Evolutionary conservation across 2,113 vertebrate species (phyloP).

Genomic region (Neogobius melanostomus): DNA sequence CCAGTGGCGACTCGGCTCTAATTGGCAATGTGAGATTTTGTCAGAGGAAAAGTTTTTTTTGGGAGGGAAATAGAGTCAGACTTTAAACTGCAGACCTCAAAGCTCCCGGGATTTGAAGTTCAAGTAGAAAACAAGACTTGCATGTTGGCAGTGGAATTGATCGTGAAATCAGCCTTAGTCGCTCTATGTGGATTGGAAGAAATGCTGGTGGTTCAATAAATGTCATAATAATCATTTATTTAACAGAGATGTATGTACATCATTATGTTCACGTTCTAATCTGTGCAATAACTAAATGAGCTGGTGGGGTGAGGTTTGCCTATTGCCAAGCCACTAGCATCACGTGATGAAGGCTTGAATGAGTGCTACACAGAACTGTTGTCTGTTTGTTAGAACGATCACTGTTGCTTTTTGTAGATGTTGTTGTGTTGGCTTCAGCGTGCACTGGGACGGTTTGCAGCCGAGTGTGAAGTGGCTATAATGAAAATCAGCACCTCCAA

Average conservation of each 20-base stretch:
- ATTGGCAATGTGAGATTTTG: constrained; percentile 47
- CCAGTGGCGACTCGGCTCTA: constrained; percentile 20
- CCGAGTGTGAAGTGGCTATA: too few species aligned
- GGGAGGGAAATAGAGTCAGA: constrained; percentile 4
- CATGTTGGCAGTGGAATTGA: constrained; percentile 13
- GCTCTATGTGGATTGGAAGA: constrained; percentile 14
- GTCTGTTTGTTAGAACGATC: too few species aligned
- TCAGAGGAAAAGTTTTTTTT: constrained; percentile 27
- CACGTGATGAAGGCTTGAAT: too few species aligned
- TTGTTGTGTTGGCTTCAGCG: too few species aligned
- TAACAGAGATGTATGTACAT: not conserved
- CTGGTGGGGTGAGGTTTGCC: too few species aligned
- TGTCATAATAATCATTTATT: constrained; percentile 15
- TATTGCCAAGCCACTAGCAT: too few species aligned
- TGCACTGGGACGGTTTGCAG: too few species aligned
- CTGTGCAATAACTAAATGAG: too few species aligned
- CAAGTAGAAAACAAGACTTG: constrained; percentile 22
- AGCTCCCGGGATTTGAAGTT: constrained; percentile 19
- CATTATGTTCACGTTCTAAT: too few species aligned
- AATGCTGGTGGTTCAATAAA: constrained; percentile 15
- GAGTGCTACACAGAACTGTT: too few species aligned
- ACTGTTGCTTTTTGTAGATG: too few species aligned
- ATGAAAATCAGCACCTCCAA: too few species aligned
- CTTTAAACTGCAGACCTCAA: constrained; percentile 3
- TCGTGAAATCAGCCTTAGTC: constrained; percentile 5